These are phyloP conservation scores for Sphaerophoria taeniata DNA, from an alignment of 2,888 invertebrate species.

Conservation along the genomic window DNA sequence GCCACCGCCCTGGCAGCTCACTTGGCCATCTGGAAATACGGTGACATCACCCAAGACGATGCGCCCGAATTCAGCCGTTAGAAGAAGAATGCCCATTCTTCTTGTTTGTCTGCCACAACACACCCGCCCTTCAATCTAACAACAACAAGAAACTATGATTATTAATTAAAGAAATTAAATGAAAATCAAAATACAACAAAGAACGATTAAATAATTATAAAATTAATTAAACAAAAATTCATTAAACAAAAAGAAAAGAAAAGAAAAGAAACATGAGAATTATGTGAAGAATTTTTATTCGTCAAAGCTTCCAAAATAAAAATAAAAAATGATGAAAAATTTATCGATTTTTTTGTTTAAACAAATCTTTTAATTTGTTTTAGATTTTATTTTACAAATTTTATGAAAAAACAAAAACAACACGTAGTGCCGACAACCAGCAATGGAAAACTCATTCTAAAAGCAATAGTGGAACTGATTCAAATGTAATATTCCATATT, in stretches of 20 bases:
- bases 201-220: conserved; percentile 67
- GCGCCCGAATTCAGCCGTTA: conserved; percentile 82
- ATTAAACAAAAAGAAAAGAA: conserved; percentile 55
- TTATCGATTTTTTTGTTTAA: conserved; percentile 61
- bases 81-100: conserved; percentile 77
- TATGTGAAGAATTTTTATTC: conserved; percentile 59
- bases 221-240: conserved; percentile 18
- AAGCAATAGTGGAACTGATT: conserved; percentile 59
- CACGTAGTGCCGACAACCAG: conserved; percentile 63
- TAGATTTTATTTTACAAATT: conserved; percentile 5
- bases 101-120: conserved; percentile 82
- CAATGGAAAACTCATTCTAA: conserved; percentile 46
- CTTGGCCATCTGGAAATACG: conserved; percentile 97
- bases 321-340: conserved; percentile 58
- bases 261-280: conserved; percentile 55
- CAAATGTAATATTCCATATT: conserved; percentile 41
- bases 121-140: conserved; percentile 82
- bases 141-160: conserved; percentile 69
- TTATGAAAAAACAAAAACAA: conserved; percentile 21
- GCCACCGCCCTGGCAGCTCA: conserved; percentile 93
- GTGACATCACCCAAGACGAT: conserved; percentile 90
- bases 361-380: conserved; percentile 44
- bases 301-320: conserved; percentile 72
- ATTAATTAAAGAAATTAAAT: conserved; percentile 59
- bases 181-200: conserved; percentile 61